These are phyloP conservation scores for Phrynocephalus forsythii DNA, from an alignment of 2,797 vertebrate genomes.

Conservation along the genomic window DNA sequence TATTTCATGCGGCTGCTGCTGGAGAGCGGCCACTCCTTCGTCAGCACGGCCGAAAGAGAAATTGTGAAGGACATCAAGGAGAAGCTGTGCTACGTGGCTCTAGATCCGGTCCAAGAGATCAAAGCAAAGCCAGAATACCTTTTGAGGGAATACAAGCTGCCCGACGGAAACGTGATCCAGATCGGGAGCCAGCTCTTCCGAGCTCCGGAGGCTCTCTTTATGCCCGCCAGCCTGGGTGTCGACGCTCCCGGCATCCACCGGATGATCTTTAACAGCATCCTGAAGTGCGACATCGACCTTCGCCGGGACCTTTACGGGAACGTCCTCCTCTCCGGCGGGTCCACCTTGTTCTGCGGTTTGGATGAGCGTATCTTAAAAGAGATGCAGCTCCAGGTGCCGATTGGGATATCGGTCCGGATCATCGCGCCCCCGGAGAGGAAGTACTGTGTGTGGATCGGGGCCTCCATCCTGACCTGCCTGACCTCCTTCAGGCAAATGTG, in stretches of 20 bases:
- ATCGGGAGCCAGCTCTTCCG: slow-evolving; percentile 48
- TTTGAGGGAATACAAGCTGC: slow-evolving; percentile 53
- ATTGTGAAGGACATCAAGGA: slow-evolving; percentile 63
- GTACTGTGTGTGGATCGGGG: slow-evolving; percentile 44
- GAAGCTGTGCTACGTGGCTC: slow-evolving; percentile 58
- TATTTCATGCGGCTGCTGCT: slow-evolving; percentile 62
- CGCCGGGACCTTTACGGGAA: slow-evolving; percentile 53
- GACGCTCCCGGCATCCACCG: slow-evolving; percentile 45
- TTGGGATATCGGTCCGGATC: slow-evolving; percentile 44
- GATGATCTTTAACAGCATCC: slow-evolving; percentile 54
- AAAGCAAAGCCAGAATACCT: slow-evolving; percentile 41
- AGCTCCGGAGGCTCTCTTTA: slow-evolving; percentile 50
- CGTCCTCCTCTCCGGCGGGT: slow-evolving; percentile 48
- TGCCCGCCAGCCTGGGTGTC: slow-evolving; percentile 37
- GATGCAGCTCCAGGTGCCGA: slow-evolving; percentile 44
- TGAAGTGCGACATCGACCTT: slow-evolving; percentile 38
- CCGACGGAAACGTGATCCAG: slow-evolving; percentile 50
- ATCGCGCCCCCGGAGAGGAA: slow-evolving; percentile 44
- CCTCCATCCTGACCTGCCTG: slow-evolving; percentile 59
- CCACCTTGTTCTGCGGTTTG: slow-evolving; percentile 58
- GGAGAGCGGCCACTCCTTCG: slow-evolving; percentile 55
- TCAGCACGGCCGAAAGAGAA: slow-evolving; percentile 59
- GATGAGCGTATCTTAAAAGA: slow-evolving; percentile 60
- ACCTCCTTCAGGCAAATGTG: slow-evolving; percentile 52
- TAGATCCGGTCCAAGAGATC: slow-evolving; percentile 53